Conservation (phyloP, 2,888 invertebrate species). For the Acleris sparsana region DNA sequence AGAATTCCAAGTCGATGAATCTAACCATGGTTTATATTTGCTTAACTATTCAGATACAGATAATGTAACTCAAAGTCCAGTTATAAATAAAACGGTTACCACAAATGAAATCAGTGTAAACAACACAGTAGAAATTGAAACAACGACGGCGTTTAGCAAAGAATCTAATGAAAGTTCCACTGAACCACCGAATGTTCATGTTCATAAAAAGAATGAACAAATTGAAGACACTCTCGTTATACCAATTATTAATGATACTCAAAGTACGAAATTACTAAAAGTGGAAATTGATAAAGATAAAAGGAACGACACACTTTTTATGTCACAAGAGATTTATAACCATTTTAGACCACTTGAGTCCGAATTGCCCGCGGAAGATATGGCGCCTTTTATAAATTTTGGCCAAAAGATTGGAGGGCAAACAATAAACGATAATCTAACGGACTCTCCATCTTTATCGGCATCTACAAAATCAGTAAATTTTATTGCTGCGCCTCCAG, state of each 20-base stretch:
- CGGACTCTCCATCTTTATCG: slow-evolving; percentile 72
- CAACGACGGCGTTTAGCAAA: slow-evolving; percentile 42
- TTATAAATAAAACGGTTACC: slow-evolving; percentile 55
- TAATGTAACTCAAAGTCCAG: slow-evolving; percentile 64
- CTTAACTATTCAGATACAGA: slow-evolving; percentile 79
- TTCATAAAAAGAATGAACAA: slow-evolving; percentile 53
- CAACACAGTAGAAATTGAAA: slow-evolving; percentile 48
- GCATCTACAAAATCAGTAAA: slow-evolving; percentile 80
- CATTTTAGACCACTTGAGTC: slow-evolving; percentile 86
- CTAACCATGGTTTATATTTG: slow-evolving; percentile 78
- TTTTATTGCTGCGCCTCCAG: slow-evolving; percentile 67
- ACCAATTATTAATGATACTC: slow-evolving; percentile 64
- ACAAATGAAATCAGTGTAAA: slow-evolving; percentile 54
- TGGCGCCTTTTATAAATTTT: slow-evolving; percentile 88
- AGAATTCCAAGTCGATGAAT: slow-evolving; percentile 81
- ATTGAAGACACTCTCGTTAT: slow-evolving; percentile 46
- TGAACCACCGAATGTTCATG: slow-evolving; percentile 42
- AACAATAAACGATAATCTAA: slow-evolving; percentile 70
- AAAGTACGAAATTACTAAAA: slow-evolving; percentile 59
- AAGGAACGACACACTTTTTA: slow-evolving; percentile 80
- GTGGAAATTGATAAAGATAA: slow-evolving; percentile 69
- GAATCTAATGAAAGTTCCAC: slow-evolving; percentile 48
- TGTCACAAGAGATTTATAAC: slow-evolving; percentile 85
- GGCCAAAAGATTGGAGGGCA: slow-evolving; percentile 85
- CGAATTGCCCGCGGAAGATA: slow-evolving; percentile 85